A percentile compares a stretch with the other conserved stretches of the same genome.
Conservation (phyloP, 2,888 invertebrate species). For the Megastigmus dorsalis region DNA sequence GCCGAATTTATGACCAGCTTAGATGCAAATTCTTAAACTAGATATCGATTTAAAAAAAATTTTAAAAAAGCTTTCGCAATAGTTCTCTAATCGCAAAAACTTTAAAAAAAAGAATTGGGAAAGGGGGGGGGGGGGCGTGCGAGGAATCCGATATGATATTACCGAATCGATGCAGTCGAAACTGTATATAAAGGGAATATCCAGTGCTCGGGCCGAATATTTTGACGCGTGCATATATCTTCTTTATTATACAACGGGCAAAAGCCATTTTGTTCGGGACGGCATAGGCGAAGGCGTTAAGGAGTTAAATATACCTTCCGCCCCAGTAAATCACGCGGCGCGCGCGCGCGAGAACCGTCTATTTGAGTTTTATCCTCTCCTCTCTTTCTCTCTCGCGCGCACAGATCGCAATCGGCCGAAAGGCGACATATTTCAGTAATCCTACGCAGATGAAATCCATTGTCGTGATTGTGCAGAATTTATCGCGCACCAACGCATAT, state of each 20-base stretch:
- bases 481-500: neutral
- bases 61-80: no score
- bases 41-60: no score
- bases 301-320: slow-evolving; percentile 24
- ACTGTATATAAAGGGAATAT: neutral
- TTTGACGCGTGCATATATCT: slow-evolving; percentile 1
- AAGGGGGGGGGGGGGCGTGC: no score
- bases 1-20: no score
- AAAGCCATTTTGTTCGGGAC: slow-evolving; percentile 19
- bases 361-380: neutral
- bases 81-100: no score
- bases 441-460: slow-evolving; percentile 21
- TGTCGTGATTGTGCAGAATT: slow-evolving; percentile 24
- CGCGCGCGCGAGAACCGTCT: neutral
- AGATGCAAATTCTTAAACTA: no score
- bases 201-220: neutral
- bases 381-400: neutral
- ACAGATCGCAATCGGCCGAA: no score
- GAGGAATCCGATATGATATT: no score
- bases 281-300: slow-evolving; percentile 3
- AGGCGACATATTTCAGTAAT: neutral
- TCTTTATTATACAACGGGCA: neutral
- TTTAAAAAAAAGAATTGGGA: no score
- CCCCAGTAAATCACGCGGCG: slow-evolving; percentile 17
- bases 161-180: neutral